A percentile compares a stretch with the other conserved stretches of the same genome.
Conservation (phyloP, 2,113 vertebrate genomes). For the Tragelaphus buxtoni region DNA sequence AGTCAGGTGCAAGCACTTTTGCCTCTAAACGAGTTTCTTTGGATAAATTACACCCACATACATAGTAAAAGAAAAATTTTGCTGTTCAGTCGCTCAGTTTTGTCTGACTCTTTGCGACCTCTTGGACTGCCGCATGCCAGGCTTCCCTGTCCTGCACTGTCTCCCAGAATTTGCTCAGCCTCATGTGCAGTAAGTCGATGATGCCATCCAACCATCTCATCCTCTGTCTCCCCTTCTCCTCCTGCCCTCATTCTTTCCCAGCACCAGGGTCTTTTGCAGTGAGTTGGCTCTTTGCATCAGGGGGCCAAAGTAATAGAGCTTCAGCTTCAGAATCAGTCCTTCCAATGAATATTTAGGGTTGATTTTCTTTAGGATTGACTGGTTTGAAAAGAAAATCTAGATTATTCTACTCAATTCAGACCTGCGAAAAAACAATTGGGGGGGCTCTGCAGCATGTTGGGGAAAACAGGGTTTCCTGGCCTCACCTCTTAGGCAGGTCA, state of each 20-base stretch:
- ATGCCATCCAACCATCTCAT: not conserved
- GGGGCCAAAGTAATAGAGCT: not conserved
- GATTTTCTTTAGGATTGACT: not conserved
- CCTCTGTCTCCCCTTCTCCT: not conserved
- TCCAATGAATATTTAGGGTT: not conserved
- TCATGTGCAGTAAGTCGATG: not conserved
- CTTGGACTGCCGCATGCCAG: not conserved
- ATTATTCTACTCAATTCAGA: not conserved
- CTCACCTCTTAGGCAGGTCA: not conserved
- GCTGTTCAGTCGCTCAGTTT: not conserved
- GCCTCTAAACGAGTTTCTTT: not conserved
- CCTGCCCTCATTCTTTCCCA: not conserved
- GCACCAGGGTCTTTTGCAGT: not conserved
- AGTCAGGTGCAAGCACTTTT: not conserved
- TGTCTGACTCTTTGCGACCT: not conserved
- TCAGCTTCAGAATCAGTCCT: not conserved
- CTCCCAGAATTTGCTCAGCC: not conserved
- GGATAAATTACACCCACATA: not conserved
- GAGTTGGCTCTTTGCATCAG: not conserved
- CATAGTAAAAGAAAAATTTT: not conserved
- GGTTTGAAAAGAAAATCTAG: not conserved
- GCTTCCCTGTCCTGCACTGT: not conserved
- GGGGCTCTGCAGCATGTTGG: fast-evolving
- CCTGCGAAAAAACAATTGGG: not conserved
- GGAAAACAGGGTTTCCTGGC: not conserved